A percentile compares a stretch with the other conserved stretches of the same genome.
phyloP scores from a whole-genome alignment of 2,113 vertebrate species.

The Butorides virescens region DNA sequence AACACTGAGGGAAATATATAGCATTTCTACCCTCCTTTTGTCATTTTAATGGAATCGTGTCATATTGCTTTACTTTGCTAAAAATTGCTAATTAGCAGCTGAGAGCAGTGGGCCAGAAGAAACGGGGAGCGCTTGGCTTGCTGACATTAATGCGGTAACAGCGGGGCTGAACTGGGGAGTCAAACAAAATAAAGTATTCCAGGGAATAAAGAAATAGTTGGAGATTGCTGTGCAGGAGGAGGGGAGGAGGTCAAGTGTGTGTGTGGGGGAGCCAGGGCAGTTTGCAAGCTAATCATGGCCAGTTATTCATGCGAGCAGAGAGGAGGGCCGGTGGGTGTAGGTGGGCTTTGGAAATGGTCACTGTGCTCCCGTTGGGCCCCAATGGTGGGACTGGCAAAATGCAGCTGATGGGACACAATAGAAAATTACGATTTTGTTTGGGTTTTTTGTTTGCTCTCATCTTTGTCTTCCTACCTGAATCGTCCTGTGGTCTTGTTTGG shows the following conservation, averaged over 20 bases:
- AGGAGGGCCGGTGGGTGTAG: background rate
- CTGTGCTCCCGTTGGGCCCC: background rate
- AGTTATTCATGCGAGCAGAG: background rate
- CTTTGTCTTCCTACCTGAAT: background rate
- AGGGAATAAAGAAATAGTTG: background rate
- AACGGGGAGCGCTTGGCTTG: background rate
- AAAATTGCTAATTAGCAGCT: constrained; percentile 28
- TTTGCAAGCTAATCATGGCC: background rate
- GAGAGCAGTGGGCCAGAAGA: background rate
- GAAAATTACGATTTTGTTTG: background rate
- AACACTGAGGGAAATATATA: background rate
- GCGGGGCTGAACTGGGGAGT: background rate
- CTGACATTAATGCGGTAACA: background rate
- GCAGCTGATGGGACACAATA: no score
- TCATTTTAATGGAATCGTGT: constrained; percentile 45
- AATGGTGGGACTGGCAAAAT: background rate
- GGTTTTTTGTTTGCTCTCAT: background rate
- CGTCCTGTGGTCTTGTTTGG: background rate
- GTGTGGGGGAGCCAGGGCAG: background rate
- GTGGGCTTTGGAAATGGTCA: background rate
- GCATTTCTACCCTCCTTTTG: background rate
- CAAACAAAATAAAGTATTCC: background rate
- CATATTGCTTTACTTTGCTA: constrained; percentile 6
- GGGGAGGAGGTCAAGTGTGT: background rate
- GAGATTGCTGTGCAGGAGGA: background rate